Evolutionary conservation across 1,140 invertebrate species (phyloP).

Genomic region (Drosophila tsacasi): DNA sequence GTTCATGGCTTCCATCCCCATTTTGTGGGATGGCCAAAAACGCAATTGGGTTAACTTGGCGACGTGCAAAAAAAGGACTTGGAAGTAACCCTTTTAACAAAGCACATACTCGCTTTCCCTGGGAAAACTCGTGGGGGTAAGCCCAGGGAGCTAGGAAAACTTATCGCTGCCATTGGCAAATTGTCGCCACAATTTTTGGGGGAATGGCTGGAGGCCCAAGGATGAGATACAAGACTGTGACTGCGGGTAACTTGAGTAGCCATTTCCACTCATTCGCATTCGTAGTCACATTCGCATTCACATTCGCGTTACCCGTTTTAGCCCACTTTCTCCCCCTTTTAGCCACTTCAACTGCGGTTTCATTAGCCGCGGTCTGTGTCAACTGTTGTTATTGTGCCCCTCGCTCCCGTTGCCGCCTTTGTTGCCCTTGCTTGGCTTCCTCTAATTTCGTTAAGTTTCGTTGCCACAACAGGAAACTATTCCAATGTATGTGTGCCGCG

Average conservation of each 20-base stretch:
- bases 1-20: not conserved
- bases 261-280: constrained; percentile 54
- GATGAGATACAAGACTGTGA: constrained; percentile 46
- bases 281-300: constrained; percentile 22
- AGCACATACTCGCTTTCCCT: constrained; percentile 16
- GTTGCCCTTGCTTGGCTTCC: constrained; percentile 62
- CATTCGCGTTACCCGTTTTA: constrained; percentile 7
- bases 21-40: not conserved
- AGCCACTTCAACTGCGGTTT: constrained; percentile 74
- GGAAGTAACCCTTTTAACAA: constrained; percentile 45
- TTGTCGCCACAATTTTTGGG: constrained; percentile 72
- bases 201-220: not conserved
- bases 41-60: constrained; percentile 29
- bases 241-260: constrained; percentile 57
- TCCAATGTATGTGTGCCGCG: constrained; percentile 29
- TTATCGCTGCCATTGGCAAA: constrained; percentile 80
- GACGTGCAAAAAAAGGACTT: constrained; percentile 4
- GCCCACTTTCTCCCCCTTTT: constrained; percentile 15
- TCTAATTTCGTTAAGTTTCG: constrained; percentile 80
- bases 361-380: constrained; percentile 76
- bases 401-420: constrained; percentile 26
- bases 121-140: not conserved
- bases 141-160: constrained; percentile 21
- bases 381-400: constrained; percentile 62
- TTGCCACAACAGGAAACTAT: constrained; percentile 74